Evolutionary conservation across 1,140 invertebrate species (phyloP).

Genomic region (Drosophila yakuba): DNA sequence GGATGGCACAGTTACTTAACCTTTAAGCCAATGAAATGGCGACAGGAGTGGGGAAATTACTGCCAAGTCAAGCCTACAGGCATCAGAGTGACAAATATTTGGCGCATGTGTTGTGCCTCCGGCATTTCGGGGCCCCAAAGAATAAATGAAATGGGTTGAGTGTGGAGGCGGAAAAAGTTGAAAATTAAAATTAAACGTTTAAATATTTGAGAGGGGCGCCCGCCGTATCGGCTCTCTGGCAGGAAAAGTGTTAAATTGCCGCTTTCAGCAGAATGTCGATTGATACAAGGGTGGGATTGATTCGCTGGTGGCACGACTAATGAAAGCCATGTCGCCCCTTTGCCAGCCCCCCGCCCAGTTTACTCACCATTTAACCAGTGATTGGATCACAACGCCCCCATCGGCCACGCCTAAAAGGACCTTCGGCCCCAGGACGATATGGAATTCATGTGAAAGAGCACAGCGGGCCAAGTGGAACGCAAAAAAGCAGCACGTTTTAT

Average conservation of each 20-base stretch:
- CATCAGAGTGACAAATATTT: constrained; percentile 58
- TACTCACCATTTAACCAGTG: constrained; percentile 79
- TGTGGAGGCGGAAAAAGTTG: constrained; percentile 39
- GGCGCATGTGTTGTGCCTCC: constrained; percentile 55
- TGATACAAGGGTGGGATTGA: constrained; percentile 42
- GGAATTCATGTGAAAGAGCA: constrained; percentile 48
- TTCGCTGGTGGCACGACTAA: constrained; percentile 60
- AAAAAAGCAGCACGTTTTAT: constrained; percentile 48
- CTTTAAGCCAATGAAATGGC: constrained; percentile 73
- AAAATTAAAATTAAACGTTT: constrained; percentile 69
- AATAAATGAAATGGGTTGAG: background rate
- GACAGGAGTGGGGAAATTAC: constrained; percentile 17
- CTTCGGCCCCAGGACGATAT: constrained; percentile 38
- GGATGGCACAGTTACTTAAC: constrained; percentile 73
- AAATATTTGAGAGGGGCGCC: constrained; percentile 58
- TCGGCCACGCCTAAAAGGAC: constrained; percentile 12
- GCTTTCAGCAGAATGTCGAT: constrained; percentile 70
- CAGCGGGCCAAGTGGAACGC: constrained; percentile 26
- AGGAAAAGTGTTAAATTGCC: constrained; percentile 73
- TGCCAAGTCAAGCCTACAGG: constrained; percentile 26
- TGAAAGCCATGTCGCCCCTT: constrained; percentile 50
- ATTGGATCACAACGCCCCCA: constrained; percentile 68
- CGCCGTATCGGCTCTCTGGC: constrained; percentile 32
- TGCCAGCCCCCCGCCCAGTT: constrained; percentile 35
- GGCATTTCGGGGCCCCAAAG: background rate